Percentiles rank a stretch among this genome's conserved stretches.
phyloP scores from a whole-genome alignment of 1,140 invertebrate genomes.

The Doryteuthis pealeii region DNA sequence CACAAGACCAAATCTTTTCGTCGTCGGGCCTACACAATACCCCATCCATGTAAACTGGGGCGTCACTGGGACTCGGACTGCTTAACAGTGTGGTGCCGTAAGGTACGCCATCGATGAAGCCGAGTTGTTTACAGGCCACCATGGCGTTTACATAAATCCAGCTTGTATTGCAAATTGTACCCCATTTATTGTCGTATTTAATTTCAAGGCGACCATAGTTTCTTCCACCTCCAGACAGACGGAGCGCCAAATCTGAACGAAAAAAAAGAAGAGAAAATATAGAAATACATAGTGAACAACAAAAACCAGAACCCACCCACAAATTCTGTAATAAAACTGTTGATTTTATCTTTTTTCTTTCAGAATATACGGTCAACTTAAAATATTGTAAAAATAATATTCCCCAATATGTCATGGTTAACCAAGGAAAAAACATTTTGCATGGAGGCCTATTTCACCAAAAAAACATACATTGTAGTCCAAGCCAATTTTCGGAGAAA shows the following conservation, averaged over 20 bases:
- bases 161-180: slow-evolving; percentile 44
- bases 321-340: too few relatives aligned
- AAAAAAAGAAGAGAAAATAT: not conserved
- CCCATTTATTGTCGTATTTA: slow-evolving; percentile 38
- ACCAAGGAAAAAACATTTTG: too few relatives aligned
- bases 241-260: slow-evolving; percentile 27
- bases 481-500: not conserved
- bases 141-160: slow-evolving; percentile 43
- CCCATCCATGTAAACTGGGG: slow-evolving; percentile 34
- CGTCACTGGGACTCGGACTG: slow-evolving; percentile 19
- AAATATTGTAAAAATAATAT: too few relatives aligned
- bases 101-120: slow-evolving; percentile 36
- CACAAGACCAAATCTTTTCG: slow-evolving; percentile 32
- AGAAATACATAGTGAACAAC: slow-evolving; percentile 5
- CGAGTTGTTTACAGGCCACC: slow-evolving; percentile 47
- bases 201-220: slow-evolving; percentile 63
- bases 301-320: too few relatives aligned
- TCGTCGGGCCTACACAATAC: slow-evolving; percentile 41
- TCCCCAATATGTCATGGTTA: too few relatives aligned
- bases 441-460: too few relatives aligned
- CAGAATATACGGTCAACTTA: too few relatives aligned
- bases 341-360: too few relatives aligned
- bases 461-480: not conserved
- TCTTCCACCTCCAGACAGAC: slow-evolving; percentile 26
- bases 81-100: slow-evolving; percentile 28